phyloP scores from a whole-genome alignment of 92 coral and sea anemone species.

The Bergia puertoricense region DNA sequence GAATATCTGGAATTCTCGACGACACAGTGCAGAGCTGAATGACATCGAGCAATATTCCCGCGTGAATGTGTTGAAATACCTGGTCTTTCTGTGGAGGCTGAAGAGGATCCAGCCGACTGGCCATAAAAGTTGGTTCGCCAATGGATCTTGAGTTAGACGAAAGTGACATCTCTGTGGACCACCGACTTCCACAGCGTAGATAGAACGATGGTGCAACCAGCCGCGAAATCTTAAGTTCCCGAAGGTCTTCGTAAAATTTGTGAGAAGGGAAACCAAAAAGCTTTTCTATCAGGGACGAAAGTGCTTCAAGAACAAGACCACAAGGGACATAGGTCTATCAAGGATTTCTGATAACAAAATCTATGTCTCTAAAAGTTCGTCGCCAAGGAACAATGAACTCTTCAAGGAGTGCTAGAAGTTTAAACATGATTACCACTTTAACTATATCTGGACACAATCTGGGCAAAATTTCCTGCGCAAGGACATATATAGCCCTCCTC shows the following conservation, averaged over 20 bases:
- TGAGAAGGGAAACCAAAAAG: slow-evolving; percentile 14
- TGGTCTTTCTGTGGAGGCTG: slow-evolving; percentile 19
- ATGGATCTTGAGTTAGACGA: too few relatives aligned
- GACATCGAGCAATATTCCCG: slow-evolving; percentile 32
- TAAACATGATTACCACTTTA: neutral
- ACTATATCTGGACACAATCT: slow-evolving; percentile 9
- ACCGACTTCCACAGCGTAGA: too few relatives aligned
- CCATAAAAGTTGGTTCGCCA: too few relatives aligned
- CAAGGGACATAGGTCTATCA: neutral
- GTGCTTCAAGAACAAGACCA: neutral
- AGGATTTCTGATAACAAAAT: neutral
- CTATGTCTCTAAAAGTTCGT: neutral
- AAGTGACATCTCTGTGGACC: too few relatives aligned
- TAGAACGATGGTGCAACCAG: too few relatives aligned
- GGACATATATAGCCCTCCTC: neutral
- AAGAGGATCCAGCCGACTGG: neutral
- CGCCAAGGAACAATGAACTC: neutral
- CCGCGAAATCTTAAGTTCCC: neutral
- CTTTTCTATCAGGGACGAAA: neutral
- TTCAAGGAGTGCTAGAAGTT: slow-evolving; percentile 17
- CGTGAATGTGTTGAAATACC: slow-evolving; percentile 35
- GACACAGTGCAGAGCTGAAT: too few relatives aligned
- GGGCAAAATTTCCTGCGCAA: slow-evolving; percentile 4
- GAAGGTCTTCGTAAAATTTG: slow-evolving; percentile 7
- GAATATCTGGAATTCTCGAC: too few relatives aligned